Evolutionary conservation across 2,888 invertebrate species (phyloP).

Genomic region (Diachrysia chrysitis): DNA sequence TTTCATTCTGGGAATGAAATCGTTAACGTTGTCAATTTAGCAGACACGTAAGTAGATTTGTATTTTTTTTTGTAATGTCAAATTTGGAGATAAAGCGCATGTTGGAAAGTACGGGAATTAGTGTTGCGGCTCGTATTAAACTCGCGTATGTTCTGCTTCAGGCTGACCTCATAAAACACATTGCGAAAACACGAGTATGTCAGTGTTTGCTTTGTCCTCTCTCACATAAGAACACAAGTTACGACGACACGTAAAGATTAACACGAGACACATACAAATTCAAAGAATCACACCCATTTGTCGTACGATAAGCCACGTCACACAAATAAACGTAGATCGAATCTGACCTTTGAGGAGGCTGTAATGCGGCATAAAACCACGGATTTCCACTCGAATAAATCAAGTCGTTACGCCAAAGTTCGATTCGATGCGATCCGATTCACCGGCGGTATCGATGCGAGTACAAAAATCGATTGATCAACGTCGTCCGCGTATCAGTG

Average conservation of each 20-base stretch:
- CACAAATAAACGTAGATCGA: conserved; percentile 42
- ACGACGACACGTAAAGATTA: conserved; percentile 32
- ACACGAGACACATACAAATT: conserved; percentile 37
- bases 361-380: conserved; percentile 59
- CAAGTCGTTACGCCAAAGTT: conserved; percentile 61
- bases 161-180: conserved; percentile 23
- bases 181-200: conserved; percentile 10
- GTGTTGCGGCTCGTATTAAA: neutral
- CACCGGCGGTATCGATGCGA: conserved; percentile 55
- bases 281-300: conserved; percentile 41
- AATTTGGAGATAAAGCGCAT: neutral
- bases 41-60: no score
- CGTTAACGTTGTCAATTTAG: neutral
- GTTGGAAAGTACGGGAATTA: conserved; percentile 4
- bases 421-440: conserved; percentile 62
- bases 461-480: conserved; percentile 83
- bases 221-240: conserved; percentile 38
- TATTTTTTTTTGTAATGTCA: no score
- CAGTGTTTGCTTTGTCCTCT: conserved; percentile 13
- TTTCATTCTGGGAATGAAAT: neutral
- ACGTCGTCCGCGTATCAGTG: conserved; percentile 75
- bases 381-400: conserved; percentile 69
- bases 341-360: conserved; percentile 46
- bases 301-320: conserved; percentile 38
- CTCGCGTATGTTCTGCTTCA: neutral